phyloP scores from a whole-genome alignment of 2,113 vertebrate species.

The Podarcis raffonei region DNA sequence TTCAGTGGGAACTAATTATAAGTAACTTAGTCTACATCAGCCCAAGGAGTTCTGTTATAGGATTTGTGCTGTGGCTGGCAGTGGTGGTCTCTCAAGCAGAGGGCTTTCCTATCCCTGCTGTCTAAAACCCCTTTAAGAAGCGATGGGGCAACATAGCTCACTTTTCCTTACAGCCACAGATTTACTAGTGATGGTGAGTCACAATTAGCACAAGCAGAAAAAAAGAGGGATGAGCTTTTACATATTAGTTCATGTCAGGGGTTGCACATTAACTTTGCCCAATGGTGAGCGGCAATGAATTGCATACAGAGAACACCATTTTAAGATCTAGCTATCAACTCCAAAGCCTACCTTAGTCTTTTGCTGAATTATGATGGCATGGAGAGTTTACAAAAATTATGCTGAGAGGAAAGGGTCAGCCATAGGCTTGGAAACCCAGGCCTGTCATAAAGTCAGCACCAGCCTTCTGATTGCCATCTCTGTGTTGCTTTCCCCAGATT shows the following conservation, averaged over 20 bases:
- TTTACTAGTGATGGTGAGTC: not conserved
- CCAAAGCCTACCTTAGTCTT: not conserved
- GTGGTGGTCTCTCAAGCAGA: not conserved
- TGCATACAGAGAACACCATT: not conserved
- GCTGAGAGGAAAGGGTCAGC: not conserved
- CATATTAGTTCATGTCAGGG: not conserved
- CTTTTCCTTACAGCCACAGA: not conserved
- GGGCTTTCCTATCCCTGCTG: not conserved
- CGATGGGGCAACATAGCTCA: not conserved
- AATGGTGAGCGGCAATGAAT: not conserved
- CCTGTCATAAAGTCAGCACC: not conserved
- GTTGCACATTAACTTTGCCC: not conserved
- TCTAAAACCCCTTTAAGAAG: not conserved
- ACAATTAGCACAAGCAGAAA: not conserved
- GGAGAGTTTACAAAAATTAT: not conserved
- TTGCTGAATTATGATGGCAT: not conserved
- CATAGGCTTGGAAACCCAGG: not conserved
- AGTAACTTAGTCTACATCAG: not conserved
- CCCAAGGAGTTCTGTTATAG: not conserved
- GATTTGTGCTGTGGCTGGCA: not conserved
- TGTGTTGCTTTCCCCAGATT: not conserved
- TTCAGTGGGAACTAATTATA: not conserved
- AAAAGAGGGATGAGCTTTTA: not conserved
- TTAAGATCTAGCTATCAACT: not conserved
- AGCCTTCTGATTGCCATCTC: not conserved